phyloP scores from a whole-genome alignment of 2,888 invertebrate species.

The Drosophila mettleri region DNA sequence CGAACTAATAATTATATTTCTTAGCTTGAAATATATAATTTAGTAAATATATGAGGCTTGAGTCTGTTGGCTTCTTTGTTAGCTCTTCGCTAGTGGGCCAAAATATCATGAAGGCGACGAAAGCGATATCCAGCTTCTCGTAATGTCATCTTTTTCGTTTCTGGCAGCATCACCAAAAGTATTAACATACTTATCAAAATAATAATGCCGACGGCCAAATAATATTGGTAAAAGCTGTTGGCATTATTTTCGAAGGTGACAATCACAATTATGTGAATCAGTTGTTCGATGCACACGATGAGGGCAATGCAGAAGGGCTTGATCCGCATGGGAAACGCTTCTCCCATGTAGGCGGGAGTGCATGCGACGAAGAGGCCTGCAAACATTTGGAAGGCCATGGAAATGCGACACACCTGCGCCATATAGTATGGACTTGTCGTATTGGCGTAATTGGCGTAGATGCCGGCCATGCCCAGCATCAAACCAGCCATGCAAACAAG shows the following conservation, averaged over 20 bases:
- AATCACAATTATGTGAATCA: slow-evolving; percentile 65
- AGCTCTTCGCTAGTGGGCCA: slow-evolving; percentile 23
- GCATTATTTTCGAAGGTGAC: slow-evolving; percentile 18
- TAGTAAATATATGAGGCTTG: neutral
- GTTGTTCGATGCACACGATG: slow-evolving; percentile 68
- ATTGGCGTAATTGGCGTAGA: slow-evolving; percentile 41
- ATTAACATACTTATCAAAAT: slow-evolving; percentile 42
- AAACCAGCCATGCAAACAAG: slow-evolving; percentile 63
- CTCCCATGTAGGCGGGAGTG: slow-evolving; percentile 72
- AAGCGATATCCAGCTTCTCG: slow-evolving; percentile 53
- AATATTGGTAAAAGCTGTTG: slow-evolving; percentile 45
- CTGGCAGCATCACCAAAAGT: slow-evolving; percentile 52
- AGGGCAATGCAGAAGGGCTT: slow-evolving; percentile 70
- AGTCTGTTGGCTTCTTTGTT: neutral
- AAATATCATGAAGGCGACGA: slow-evolving; percentile 32
- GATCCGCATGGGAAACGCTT: slow-evolving; percentile 73
- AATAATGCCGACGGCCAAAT: slow-evolving; percentile 60
- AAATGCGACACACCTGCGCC: slow-evolving; percentile 53
- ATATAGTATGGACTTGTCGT: slow-evolving; percentile 28
- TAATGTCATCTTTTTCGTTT: slow-evolving; percentile 45
- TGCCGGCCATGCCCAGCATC: slow-evolving; percentile 62
- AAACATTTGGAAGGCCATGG: slow-evolving; percentile 68
- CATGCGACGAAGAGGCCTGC: slow-evolving; percentile 72
- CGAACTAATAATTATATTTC: slow-evolving; percentile 1
- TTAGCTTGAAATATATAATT: slow-evolving; percentile 2